phyloP scores from a whole-genome alignment of 2,797 vertebrate genomes.

The Phrynocephalus forsythii region DNA sequence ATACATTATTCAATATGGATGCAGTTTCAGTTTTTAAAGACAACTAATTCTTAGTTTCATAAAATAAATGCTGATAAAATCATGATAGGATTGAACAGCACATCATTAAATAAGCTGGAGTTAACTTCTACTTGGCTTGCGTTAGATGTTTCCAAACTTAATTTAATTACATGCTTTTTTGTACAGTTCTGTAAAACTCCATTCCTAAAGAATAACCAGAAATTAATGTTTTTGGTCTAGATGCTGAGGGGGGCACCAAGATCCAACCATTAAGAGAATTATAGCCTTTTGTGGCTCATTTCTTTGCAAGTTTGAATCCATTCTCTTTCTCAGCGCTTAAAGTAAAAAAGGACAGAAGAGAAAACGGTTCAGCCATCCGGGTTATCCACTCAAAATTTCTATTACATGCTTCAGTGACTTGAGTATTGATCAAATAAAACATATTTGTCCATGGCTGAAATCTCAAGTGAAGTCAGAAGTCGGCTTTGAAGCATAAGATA shows the following conservation, averaged over 20 bases:
- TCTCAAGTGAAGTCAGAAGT: constrained; percentile 51
- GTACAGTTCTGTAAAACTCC: background rate
- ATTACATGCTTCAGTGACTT: constrained; percentile 56
- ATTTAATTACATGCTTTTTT: background rate
- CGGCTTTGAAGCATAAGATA: constrained; percentile 44
- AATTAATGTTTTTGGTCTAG: background rate
- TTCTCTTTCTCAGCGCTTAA: constrained; percentile 43
- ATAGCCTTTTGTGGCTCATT: constrained; percentile 31
- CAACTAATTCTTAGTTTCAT: background rate
- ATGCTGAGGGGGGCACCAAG: background rate
- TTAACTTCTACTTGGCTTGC: background rate
- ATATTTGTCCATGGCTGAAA: constrained; percentile 51
- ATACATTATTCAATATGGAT: background rate
- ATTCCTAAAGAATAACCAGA: background rate
- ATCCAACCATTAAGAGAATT: background rate
- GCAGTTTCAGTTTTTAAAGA: background rate
- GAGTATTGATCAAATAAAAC: constrained; percentile 54
- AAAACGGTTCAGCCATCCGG: constrained; percentile 24
- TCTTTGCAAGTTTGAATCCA: constrained; percentile 7
- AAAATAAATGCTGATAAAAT: background rate
- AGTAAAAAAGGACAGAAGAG: constrained; percentile 45
- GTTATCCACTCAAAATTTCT: constrained; percentile 59
- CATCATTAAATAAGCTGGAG: background rate
- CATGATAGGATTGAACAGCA: background rate
- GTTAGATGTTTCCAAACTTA: constrained; percentile 17